phyloP scores from a whole-genome alignment of 2,797 vertebrate species.

The Chelon labrosus region DNA sequence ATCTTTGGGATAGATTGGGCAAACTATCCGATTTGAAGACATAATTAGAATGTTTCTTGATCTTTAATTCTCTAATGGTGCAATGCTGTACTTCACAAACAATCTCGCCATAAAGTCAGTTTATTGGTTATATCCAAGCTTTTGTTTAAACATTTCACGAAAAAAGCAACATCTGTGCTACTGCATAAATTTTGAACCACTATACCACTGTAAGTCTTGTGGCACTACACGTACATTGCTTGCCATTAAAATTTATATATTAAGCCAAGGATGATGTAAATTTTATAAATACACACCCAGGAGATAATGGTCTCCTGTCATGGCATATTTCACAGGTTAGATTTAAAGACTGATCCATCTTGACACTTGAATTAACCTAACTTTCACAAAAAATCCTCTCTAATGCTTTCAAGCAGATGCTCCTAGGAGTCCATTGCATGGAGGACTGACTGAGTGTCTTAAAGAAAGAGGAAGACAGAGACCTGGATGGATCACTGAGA shows the following conservation, averaged over 20 bases:
- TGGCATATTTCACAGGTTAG: neutral
- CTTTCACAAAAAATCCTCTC: conserved; percentile 9
- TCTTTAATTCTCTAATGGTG: too few relatives aligned
- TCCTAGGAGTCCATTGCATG: neutral
- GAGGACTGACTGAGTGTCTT: conserved; percentile 9
- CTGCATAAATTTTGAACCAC: too few relatives aligned
- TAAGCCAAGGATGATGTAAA: neutral
- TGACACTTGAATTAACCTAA: conserved; percentile 28
- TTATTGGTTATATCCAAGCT: too few relatives aligned
- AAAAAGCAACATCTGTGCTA: too few relatives aligned
- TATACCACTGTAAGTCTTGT: too few relatives aligned
- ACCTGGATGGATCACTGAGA: conserved; percentile 1
- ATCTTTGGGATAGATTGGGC: too few relatives aligned
- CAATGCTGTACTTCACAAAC: too few relatives aligned
- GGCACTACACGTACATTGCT: neutral
- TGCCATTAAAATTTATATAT: neutral
- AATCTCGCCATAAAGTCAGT: too few relatives aligned
- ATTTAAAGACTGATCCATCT: conserved; percentile 18
- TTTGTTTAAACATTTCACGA: too few relatives aligned
- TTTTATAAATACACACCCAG: neutral
- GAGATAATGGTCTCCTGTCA: conserved; percentile 1
- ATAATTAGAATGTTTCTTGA: too few relatives aligned
- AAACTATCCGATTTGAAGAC: too few relatives aligned
- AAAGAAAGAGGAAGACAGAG: neutral
- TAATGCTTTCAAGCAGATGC: conserved; percentile 24